These are phyloP conservation scores for Linurgus olivaceus DNA, from an alignment of 2,797 vertebrate species.

Conservation along the genomic window DNA sequence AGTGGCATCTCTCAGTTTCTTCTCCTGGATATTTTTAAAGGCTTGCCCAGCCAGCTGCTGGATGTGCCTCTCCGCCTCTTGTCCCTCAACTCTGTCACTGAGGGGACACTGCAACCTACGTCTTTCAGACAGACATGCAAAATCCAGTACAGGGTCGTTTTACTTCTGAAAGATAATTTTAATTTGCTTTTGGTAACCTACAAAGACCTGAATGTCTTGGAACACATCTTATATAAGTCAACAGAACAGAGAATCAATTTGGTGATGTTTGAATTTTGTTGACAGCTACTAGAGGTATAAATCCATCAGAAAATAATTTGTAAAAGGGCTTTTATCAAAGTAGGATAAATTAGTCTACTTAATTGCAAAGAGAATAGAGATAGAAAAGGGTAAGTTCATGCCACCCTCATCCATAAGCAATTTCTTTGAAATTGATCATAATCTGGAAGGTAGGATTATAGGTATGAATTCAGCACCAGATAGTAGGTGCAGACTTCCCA, in stretches of 20 bases:
- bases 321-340: conserved; percentile 2
- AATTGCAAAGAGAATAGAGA: background rate
- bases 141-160: background rate
- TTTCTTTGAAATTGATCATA: conserved; percentile 84
- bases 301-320: conserved; percentile 22
- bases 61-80: conserved; percentile 73
- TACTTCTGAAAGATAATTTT: background rate
- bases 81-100: conserved; percentile 76
- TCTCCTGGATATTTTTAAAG: conserved; percentile 76
- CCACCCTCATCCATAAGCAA: conserved; percentile 82
- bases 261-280: background rate
- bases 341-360: background rate
- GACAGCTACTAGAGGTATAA: conserved; percentile 16
- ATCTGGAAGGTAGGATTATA: conserved; percentile 77
- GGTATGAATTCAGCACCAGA: conserved; percentile 83
- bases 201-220: background rate
- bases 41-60: conserved; percentile 74
- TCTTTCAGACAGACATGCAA: conserved; percentile 51
- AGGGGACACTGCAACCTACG: conserved; percentile 82
- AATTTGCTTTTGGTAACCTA: background rate
- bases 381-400: conserved; percentile 45
- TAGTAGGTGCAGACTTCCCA: conserved; percentile 84
- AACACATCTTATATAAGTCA: background rate
- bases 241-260: background rate
- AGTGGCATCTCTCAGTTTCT: conserved; percentile 83